phyloP scores from a whole-genome alignment of 2,797 vertebrate species.

The Eutrigla gurnardus region DNA sequence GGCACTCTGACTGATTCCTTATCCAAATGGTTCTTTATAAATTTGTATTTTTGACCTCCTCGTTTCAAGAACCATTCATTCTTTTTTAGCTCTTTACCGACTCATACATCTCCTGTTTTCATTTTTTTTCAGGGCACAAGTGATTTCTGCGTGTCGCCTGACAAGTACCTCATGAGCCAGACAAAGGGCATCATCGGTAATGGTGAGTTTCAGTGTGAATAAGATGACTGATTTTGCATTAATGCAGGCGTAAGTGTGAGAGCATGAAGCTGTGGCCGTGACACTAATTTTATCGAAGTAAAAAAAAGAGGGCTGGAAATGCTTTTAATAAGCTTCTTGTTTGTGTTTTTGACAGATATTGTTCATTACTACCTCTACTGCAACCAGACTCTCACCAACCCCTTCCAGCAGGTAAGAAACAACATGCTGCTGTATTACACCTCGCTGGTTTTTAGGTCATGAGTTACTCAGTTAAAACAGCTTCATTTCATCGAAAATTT shows the following conservation, averaged over 20 bases:
- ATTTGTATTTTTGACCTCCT: background rate
- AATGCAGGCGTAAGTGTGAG: background rate
- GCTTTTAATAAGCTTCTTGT: background rate
- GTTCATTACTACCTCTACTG: constrained; percentile 96
- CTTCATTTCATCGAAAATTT: background rate
- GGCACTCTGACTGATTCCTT: constrained; percentile 10
- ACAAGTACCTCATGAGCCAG: constrained; percentile 91
- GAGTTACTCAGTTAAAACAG: background rate
- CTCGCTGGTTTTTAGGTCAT: no score
- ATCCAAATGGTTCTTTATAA: background rate
- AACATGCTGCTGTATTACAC: background rate
- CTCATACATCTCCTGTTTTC: constrained; percentile 22
- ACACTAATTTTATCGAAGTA: constrained; percentile 10
- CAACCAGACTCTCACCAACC: constrained; percentile 91
- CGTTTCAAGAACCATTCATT: background rate
- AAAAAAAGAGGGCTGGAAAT: background rate
- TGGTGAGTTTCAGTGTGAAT: constrained; percentile 78
- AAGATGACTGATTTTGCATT: background rate
- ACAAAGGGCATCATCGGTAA: constrained; percentile 84
- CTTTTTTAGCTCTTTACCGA: background rate
- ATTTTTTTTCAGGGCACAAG: constrained; percentile 88
- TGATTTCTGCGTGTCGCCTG: constrained; percentile 94
- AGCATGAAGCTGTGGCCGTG: background rate
- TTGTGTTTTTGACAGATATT: constrained; percentile 84
- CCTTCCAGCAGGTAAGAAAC: constrained; percentile 93